phyloP scores from a whole-genome alignment of 2,113 vertebrate species.

The Nerophis lumbriciformis region DNA sequence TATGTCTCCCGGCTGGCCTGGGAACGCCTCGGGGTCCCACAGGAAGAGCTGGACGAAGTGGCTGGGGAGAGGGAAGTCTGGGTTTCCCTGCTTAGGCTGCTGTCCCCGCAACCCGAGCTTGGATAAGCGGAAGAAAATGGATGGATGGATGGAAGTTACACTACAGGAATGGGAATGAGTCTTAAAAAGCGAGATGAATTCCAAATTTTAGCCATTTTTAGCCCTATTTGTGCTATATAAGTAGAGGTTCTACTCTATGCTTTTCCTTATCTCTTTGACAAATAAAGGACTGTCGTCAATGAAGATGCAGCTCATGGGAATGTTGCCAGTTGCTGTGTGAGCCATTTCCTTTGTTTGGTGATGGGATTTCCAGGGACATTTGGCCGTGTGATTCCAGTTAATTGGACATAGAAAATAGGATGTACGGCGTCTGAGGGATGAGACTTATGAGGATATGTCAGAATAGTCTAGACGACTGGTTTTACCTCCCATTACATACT shows the following conservation, averaged over 20 bases:
- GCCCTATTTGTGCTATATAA: not conserved
- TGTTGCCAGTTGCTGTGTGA: slow-evolving; percentile 50
- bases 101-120: too few relatives aligned
- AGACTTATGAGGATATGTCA: slow-evolving; percentile 59
- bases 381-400: slow-evolving; percentile 59
- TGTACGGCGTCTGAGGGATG: slow-evolving; percentile 54
- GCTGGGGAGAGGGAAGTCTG: too few relatives aligned
- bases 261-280: slow-evolving; percentile 13
- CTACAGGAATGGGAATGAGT: not conserved
- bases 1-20: too few relatives aligned
- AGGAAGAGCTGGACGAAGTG: too few relatives aligned
- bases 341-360: slow-evolving; percentile 46
- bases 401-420: slow-evolving; percentile 65
- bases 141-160: too few relatives aligned
- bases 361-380: slow-evolving; percentile 58
- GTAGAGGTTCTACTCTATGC: not conserved
- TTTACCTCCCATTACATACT: slow-evolving; percentile 60
- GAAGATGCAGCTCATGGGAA: slow-evolving; percentile 48
- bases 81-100: too few relatives aligned
- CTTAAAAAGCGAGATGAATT: not conserved
- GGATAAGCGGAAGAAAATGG: too few relatives aligned
- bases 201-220: slow-evolving; percentile 11
- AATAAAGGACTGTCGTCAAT: slow-evolving; percentile 29
- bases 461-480: slow-evolving; percentile 45
- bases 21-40: too few relatives aligned